These are phyloP conservation scores for Dendrocopos noguchii DNA, from an alignment of 2,113 vertebrate genomes.

Conservation along the genomic window DNA sequence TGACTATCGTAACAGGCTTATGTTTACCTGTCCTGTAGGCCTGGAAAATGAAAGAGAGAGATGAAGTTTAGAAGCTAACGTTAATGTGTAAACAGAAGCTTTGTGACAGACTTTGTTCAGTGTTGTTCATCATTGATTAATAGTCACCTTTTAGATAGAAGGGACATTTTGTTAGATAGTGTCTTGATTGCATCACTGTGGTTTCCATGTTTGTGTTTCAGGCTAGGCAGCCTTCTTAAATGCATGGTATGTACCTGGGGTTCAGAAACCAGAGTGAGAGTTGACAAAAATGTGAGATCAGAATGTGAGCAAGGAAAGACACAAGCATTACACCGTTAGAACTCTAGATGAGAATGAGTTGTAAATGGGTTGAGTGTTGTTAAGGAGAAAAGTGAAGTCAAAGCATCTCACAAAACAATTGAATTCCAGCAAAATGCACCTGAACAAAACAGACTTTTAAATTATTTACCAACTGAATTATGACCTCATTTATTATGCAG, in stretches of 20 bases:
- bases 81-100: background rate
- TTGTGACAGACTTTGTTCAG: background rate
- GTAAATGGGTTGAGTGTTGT: background rate
- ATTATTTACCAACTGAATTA: background rate
- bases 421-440: background rate
- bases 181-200: background rate
- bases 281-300: background rate
- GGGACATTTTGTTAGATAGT: background rate
- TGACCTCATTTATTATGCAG: background rate
- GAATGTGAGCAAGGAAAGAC: background rate
- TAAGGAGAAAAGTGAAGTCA: background rate
- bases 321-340: background rate
- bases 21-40: background rate
- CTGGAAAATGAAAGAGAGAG: background rate
- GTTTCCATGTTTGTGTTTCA: background rate
- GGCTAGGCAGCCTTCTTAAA: background rate
- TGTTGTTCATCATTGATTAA: background rate
- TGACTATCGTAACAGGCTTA: background rate
- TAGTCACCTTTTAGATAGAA: background rate
- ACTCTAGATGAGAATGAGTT: background rate
- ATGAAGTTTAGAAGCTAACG: background rate
- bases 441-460: background rate
- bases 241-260: background rate
- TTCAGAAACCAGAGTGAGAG: background rate
- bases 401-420: background rate